Conservation (phyloP, 2,888 invertebrate genomes). For the Megamerina dolium region DNA sequence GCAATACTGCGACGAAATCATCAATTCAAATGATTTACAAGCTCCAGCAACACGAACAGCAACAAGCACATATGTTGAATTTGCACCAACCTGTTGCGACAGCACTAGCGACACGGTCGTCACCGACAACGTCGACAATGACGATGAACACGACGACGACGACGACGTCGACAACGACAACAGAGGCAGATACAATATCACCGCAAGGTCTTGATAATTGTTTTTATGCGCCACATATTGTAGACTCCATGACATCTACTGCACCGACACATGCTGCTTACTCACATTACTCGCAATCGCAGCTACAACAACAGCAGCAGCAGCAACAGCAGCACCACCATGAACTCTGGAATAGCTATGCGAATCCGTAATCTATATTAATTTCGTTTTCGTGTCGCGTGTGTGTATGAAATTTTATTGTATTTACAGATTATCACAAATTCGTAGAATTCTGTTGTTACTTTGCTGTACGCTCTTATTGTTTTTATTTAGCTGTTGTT, state of each 20-base stretch:
- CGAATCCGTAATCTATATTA: constrained; percentile 36
- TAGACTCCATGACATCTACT: no score
- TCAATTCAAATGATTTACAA: constrained; percentile 13
- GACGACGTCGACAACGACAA: neutral
- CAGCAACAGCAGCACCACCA: constrained; percentile 32
- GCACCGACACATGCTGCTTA: neutral
- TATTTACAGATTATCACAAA: no score
- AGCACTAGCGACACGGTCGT: constrained; percentile 11
- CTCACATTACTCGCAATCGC: constrained; percentile 10
- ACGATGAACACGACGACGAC: constrained; percentile 6
- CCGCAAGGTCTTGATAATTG: constrained; percentile 6
- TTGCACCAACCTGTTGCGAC: constrained; percentile 25
- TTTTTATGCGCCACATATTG: constrained; percentile 13
- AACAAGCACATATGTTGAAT: constrained; percentile 25
- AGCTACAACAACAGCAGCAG: constrained; percentile 20
- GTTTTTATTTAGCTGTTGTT: neutral
- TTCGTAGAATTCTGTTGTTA: no score
- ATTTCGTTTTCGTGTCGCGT: neutral
- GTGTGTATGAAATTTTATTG: no score
- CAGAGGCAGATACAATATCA: neutral
- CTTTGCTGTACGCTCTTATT: no score
- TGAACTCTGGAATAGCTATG: constrained; percentile 42
- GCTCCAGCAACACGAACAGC: constrained; percentile 14
- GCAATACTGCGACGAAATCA: constrained; percentile 11
- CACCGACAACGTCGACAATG: constrained; percentile 10